Evolutionary conservation across 2,113 vertebrate genomes (phyloP).

Genomic region (Nyctereutes procyonoides): DNA sequence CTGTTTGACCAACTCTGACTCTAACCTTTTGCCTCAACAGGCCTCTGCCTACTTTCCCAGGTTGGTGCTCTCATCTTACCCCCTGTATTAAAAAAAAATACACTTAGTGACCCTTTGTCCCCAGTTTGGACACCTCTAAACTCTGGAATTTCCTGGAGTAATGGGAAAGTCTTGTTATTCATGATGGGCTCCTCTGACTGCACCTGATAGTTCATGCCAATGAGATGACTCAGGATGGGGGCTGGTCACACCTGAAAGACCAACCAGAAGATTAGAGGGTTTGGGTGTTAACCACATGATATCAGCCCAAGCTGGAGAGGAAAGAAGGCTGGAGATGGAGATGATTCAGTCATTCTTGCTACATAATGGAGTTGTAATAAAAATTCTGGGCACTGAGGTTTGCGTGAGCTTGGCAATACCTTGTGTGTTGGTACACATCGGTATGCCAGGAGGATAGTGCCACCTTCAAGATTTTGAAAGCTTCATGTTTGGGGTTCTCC

Average conservation of each 20-base stretch:
- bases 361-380: background rate
- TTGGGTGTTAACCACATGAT: background rate
- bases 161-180: background rate
- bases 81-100: too few species aligned
- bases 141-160: background rate
- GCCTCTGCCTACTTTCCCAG: background rate
- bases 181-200: too few species aligned
- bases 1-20: background rate
- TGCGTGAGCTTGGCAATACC: background rate
- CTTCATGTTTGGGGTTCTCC: background rate
- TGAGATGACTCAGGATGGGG: background rate
- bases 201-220: background rate
- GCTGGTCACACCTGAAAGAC: background rate
- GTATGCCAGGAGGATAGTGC: background rate
- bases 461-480: background rate
- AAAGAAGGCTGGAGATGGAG: background rate
- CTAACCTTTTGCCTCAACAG: background rate
- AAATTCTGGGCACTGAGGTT: background rate
- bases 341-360: background rate
- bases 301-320: background rate
- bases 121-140: background rate
- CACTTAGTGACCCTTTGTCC: background rate
- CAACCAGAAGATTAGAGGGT: background rate
- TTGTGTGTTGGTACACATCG: background rate
- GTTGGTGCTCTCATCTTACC: background rate